Evolutionary conservation across 1,140 invertebrate species (phyloP).

Genomic region (Trigoniulus corallinus): DNA sequence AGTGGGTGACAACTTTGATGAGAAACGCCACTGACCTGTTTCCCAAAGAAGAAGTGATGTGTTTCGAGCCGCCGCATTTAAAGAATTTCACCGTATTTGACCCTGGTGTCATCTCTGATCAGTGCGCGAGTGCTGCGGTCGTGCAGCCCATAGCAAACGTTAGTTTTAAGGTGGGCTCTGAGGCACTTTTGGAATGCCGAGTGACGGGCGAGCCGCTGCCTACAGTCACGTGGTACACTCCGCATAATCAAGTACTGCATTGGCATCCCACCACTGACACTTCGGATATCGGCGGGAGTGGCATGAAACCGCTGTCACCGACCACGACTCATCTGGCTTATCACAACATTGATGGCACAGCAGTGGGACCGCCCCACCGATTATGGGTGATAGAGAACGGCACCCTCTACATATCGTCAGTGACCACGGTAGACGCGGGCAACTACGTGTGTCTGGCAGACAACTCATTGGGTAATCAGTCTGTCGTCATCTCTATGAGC

Average conservation of each 20-base stretch:
- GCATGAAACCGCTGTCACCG: not conserved
- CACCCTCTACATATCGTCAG: constrained; percentile 42
- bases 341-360: not conserved
- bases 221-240: constrained; percentile 71
- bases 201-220: constrained; percentile 57
- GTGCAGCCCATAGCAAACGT: constrained; percentile 12
- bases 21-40: constrained; percentile 20
- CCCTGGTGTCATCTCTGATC: constrained; percentile 21
- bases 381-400: constrained; percentile 41
- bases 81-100: constrained; percentile 11
- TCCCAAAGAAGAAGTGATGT: constrained; percentile 11
- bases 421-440: constrained; percentile 62
- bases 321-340: not conserved
- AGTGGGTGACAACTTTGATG: constrained; percentile 59
- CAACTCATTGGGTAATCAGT: constrained; percentile 60
- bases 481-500: constrained; percentile 48
- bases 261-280: constrained; percentile 44
- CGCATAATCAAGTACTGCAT: constrained; percentile 34
- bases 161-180: constrained; percentile 23
- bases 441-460: constrained; percentile 68
- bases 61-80: constrained; percentile 5
- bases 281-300: not conserved
- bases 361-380: not conserved
- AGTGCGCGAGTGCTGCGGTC: constrained; percentile 16
- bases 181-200: constrained; percentile 55